Base-by-base conservation (phyloP, 2,888 invertebrate species). In the Cheilosia soror region DNA sequence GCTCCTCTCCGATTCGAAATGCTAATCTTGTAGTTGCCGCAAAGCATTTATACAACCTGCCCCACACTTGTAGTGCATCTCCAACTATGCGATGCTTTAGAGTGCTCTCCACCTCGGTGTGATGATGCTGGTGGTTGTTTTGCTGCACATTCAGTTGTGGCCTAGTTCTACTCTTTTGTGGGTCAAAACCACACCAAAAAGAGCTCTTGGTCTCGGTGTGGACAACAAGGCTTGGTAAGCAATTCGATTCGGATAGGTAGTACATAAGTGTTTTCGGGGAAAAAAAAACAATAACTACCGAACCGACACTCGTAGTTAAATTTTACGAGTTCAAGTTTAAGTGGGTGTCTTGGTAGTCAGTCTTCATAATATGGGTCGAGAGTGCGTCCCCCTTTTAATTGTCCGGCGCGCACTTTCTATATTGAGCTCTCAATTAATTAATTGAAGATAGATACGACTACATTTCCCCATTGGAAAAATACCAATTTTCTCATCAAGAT, bases 141-240 rank as follows among this genome's bases (percentile, higher is more conserved):
- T 65, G 58, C 47, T 63, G 49, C 63, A 80, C 66, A 29, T 42
- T 68, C 40, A 33, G 37, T 60, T 66, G 60, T 78, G 82, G 77
- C 82, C 82, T 72, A 78, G 82, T 82, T 82, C 27, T 25, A 7
- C 9, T 37, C 58, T 63, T 66, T 72, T 82, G 71, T 82, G 77
- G 82, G 82, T 82, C 82, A 78, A 77, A 82, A 78, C 72, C 72
- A 76, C 51, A 57, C 47, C 5, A 27, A 44, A 66, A 58, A 58
- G 11, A 20, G 42, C 53, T 51, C 60, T 62, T 40, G 49, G 37
- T 37, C 20, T 51, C 25, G n/a, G 40, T 40, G 40, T 37, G 37
- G 11, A 37, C 37, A 33, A 33, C 33, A 33, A 33, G 9, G 7
- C 33, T 33, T 33, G 33, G 33, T 33, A 9, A 33, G 33, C 33